phyloP scores from a whole-genome alignment of 2,797 vertebrate genomes.

The Ctenochaetus hawaiiensis region DNA sequence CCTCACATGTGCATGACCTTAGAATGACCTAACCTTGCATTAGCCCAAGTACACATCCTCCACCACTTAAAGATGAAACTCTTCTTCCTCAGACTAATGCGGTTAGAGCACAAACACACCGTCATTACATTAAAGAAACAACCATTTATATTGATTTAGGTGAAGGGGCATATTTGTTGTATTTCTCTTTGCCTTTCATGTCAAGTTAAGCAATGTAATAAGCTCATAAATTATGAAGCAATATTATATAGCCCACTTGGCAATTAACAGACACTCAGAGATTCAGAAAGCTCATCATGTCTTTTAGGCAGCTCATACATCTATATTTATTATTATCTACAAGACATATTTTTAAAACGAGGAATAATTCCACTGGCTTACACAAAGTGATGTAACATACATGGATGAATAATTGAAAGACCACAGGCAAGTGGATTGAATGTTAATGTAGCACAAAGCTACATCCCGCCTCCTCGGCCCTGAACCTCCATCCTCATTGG shows the following conservation, averaged over 20 bases:
- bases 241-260: slow-evolving; percentile 51
- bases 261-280: slow-evolving; percentile 61
- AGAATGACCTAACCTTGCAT: slow-evolving; percentile 21
- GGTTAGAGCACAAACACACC: slow-evolving; percentile 33
- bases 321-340: slow-evolving; percentile 71
- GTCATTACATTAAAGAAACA: slow-evolving; percentile 52
- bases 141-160: slow-evolving; percentile 63
- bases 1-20: slow-evolving; percentile 28
- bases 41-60: slow-evolving; percentile 22
- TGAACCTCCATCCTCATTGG: slow-evolving; percentile 58
- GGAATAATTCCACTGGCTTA: slow-evolving; percentile 63
- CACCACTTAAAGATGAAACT: slow-evolving; percentile 36
- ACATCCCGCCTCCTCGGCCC: slow-evolving; percentile 55
- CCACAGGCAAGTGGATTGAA: slow-evolving; percentile 79
- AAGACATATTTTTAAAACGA: slow-evolving; percentile 57
- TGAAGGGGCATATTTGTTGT: slow-evolving; percentile 40
- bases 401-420: slow-evolving; percentile 83
- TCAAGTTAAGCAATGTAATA: slow-evolving; percentile 63
- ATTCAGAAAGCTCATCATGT: slow-evolving; percentile 36
- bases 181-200: slow-evolving; percentile 51
- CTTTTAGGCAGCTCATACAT: slow-evolving; percentile 55
- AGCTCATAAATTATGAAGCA: slow-evolving; percentile 69
- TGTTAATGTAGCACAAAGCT: slow-evolving; percentile 73
- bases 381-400: slow-evolving; percentile 76
- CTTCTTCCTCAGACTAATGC: slow-evolving; percentile 44